phyloP scores from a whole-genome alignment of 2,113 vertebrate species.

The Elanoides forficatus region DNA sequence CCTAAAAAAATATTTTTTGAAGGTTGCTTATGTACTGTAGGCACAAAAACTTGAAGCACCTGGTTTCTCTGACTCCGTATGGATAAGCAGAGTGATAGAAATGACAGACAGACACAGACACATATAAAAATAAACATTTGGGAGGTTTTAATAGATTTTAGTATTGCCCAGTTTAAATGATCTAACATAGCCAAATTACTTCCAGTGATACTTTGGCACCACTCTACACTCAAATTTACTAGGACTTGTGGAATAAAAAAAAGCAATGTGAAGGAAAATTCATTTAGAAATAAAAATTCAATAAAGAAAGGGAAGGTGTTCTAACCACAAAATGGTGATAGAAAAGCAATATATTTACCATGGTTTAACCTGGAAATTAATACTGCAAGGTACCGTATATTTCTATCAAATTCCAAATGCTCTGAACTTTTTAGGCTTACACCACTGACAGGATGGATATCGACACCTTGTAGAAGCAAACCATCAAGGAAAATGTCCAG shows the following conservation, averaged over 20 bases:
- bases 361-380: background rate
- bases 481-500: background rate
- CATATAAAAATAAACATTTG: accelerated
- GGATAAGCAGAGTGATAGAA: background rate
- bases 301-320: background rate
- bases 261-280: background rate
- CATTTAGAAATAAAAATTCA: background rate
- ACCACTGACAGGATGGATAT: background rate
- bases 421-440: background rate
- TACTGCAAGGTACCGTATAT: background rate
- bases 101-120: background rate
- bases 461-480: background rate
- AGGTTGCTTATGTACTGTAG: background rate
- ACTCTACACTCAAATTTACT: background rate
- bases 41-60: background rate
- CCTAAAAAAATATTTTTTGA: background rate
- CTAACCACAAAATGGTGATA: background rate
- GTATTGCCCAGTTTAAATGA: background rate
- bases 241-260: background rate
- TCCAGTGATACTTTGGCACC: background rate
- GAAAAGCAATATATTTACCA: background rate
- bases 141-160: background rate
- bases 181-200: background rate
- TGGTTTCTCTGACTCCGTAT: background rate
- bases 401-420: background rate